A percentile compares a stretch with the other conserved stretches of the same genome.
Evolutionary conservation across 2,113 vertebrate species (phyloP).

Genomic region (Rostratula benghalensis): DNA sequence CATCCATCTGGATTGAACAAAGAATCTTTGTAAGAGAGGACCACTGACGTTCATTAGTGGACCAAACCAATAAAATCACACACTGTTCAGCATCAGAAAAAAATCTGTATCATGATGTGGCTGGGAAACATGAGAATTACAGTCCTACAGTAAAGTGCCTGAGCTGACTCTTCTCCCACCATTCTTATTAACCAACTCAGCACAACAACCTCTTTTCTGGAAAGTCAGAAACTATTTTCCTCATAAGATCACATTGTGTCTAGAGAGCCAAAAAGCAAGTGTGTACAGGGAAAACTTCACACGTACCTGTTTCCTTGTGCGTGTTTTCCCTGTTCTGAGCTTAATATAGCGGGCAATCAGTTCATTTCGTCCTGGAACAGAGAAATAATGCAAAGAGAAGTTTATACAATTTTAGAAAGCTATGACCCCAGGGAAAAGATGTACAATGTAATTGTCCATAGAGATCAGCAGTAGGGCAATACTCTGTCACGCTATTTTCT

Average conservation of each 20-base stretch:
- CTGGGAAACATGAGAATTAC: background rate
- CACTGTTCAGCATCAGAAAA: background rate
- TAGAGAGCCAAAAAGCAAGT: background rate
- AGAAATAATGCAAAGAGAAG: background rate
- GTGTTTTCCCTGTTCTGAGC: slow-evolving; percentile 94
- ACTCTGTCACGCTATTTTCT: background rate
- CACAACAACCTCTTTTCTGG: background rate
- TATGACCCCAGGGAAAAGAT: background rate
- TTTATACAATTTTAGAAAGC: background rate
- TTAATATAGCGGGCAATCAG: slow-evolving; percentile 97
- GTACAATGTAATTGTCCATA: background rate
- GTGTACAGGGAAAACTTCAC: background rate
- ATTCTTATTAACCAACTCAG: background rate
- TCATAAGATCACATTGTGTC: background rate
- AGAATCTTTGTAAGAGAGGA: background rate
- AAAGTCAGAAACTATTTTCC: background rate
- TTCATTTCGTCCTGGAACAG: slow-evolving; percentile 88
- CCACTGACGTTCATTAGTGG: background rate
- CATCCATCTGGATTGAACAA: background rate
- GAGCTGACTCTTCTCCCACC: background rate
- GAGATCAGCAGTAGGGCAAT: background rate
- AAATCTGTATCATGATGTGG: rapidly evolving
- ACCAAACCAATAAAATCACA: background rate
- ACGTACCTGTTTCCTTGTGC: slow-evolving; percentile 94
- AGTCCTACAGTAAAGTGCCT: background rate